A percentile compares a stretch with the other conserved stretches of the same genome.
Conservation (phyloP, 2,113 vertebrate species). For the Macrotis lagotis region DNA sequence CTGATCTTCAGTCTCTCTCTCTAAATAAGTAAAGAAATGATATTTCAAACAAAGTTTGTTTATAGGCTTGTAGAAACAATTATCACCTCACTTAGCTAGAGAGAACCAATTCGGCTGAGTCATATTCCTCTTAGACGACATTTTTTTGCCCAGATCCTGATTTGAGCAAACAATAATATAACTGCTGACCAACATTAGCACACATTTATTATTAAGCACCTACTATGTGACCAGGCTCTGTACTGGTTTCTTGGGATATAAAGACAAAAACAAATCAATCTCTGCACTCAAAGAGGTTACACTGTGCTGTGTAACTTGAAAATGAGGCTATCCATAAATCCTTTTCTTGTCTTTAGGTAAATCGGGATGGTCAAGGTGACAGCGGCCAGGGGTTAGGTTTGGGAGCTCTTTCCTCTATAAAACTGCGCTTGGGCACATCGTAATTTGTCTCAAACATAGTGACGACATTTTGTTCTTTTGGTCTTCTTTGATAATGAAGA, state of each 20-base stretch:
- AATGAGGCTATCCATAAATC: neutral
- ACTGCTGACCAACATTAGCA: neutral
- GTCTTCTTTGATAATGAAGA: too few species aligned
- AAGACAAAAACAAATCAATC: neutral
- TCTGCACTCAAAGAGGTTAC: neutral
- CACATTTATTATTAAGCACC: neutral
- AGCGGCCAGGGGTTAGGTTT: neutral
- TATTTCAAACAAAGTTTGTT: slow-evolving; percentile 1
- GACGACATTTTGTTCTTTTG: too few species aligned
- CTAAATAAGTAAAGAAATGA: slow-evolving; percentile 7
- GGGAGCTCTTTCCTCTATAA: neutral
- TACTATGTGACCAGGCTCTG: neutral
- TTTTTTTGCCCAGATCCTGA: neutral
- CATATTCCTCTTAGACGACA: neutral
- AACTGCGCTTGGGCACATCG: too few species aligned
- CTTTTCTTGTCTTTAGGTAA: neutral
- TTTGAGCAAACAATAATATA: slow-evolving; percentile 12
- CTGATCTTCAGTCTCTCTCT: neutral
- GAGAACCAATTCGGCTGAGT: neutral
- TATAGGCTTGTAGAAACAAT: slow-evolving; percentile 14
- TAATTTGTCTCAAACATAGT: too few species aligned
- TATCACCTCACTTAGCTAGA: neutral
- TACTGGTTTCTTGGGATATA: neutral
- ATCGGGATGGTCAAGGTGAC: neutral
- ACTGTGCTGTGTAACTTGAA: neutral